Base-by-base conservation (phyloP, 30 jellyfish, hydroid and myxozoan species). In the Rhopilema esculentum region DNA sequence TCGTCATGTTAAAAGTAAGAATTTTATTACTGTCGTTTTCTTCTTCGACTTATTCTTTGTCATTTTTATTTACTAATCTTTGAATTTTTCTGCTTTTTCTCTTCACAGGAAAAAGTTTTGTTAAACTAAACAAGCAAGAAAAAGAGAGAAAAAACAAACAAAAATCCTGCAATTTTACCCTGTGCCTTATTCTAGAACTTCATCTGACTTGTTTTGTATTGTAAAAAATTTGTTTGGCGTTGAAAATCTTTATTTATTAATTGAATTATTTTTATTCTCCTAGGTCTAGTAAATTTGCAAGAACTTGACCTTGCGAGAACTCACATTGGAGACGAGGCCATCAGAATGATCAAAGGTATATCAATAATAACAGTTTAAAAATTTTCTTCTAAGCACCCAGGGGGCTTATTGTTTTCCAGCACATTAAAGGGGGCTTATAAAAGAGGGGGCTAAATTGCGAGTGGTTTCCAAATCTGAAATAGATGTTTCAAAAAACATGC, bases 241-340 rank as follows among this genome's bases (percentile, higher is more conserved):
- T 24, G 6, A 4, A 24, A 17, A 19, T 63, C 30, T 19, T 21
- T 23, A 20, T 66, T 66, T 22, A 4, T 23, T 66, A 19, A 23
- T 17, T 66, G 30, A 0, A 28, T 1, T 66, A 20, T 32, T 19
- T 24, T 71, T 71, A 15, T 4, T 25, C 67, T 69, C 24, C 49
- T 9, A 83, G 91, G 74, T 0, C 91, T 83, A 16, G 27, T 20
- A 18, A 21, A 53, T 1, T 65, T 83, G n/a, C 91, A 83, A 50
- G 91, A 83, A n/a, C 78, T 69, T 49, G 91, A 83, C 49, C 28
- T 83, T 20, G 84, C 79, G 17, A 83, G 65, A 69, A 69, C 91
- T 23, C 48, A 23, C 15, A 53, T 69, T n/a, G 32, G 79, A 18
- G 72, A 83, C 75, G 71, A 24, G 21, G 85, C 85, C 29, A 72